Conservation (phyloP, 2,888 invertebrate genomes). For the Epicampocera succincta region DNA sequence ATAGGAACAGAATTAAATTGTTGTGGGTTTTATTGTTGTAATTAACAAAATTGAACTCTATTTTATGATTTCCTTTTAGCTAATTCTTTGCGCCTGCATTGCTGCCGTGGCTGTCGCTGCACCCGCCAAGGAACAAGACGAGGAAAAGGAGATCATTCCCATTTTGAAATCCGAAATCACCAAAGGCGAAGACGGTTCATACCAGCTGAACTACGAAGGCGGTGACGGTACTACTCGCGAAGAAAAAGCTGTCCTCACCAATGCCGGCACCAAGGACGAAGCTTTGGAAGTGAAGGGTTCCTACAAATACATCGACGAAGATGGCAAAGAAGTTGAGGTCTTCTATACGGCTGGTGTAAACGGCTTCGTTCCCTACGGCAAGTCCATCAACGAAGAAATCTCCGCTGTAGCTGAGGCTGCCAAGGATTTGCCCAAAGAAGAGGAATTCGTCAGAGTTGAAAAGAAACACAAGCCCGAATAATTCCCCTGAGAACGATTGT, state of each 20-base stretch:
- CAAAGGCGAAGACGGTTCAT: slow-evolving; percentile 76
- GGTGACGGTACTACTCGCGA: slow-evolving; percentile 76
- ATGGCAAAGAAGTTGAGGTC: slow-evolving; percentile 78
- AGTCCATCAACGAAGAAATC: slow-evolving; percentile 77
- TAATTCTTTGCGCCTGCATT: slow-evolving; percentile 67
- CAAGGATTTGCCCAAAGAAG: slow-evolving; percentile 75
- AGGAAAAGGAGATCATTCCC: slow-evolving; percentile 70
- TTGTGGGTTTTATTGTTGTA: no score
- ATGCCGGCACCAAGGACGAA: slow-evolving; percentile 75
- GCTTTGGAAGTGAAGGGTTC: slow-evolving; percentile 77
- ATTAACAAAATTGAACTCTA: not conserved
- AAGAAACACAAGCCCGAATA: slow-evolving; percentile 21
- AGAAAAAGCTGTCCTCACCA: slow-evolving; percentile 74
- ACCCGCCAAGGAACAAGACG: slow-evolving; percentile 42
- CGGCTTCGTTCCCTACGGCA: slow-evolving; percentile 79
- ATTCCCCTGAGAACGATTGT: not conserved
- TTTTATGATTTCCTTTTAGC: slow-evolving; percentile 36
- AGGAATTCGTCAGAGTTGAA: slow-evolving; percentile 5
- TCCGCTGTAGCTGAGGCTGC: slow-evolving; percentile 77
- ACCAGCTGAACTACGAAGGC: slow-evolving; percentile 73
- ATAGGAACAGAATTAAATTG: no score
- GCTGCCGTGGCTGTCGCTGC: slow-evolving; percentile 71
- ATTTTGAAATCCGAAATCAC: slow-evolving; percentile 76
- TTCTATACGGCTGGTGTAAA: slow-evolving; percentile 80
- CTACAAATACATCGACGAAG: slow-evolving; percentile 78